Evolutionary conservation across 2,888 invertebrate genomes (phyloP).

Genomic region (Cephus spinipes): DNA sequence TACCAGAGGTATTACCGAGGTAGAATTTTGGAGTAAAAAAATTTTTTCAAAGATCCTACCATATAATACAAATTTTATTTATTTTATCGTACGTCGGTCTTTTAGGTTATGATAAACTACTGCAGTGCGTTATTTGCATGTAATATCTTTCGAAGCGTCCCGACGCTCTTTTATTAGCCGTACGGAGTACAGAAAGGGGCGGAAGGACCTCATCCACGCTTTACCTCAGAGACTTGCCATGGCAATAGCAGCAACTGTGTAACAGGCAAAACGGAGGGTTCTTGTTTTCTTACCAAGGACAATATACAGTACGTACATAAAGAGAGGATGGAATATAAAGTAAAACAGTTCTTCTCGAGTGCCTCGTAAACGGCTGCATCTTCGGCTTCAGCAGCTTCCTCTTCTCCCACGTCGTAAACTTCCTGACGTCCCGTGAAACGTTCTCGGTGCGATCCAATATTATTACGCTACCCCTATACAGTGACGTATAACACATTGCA

Average conservation of each 20-base stretch:
- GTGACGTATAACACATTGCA: constrained; percentile 33
- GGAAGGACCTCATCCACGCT: neutral
- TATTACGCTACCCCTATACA: constrained; percentile 28
- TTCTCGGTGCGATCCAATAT: constrained; percentile 37
- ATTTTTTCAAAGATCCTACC: neutral
- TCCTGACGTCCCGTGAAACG: constrained; percentile 7
- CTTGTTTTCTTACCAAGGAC: neutral
- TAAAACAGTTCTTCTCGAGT: constrained; percentile 37
- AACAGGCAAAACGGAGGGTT: neutral
- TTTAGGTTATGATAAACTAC: neutral
- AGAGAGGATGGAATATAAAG: constrained; percentile 14
- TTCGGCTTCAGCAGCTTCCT: constrained; percentile 27
- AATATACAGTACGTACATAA: neutral
- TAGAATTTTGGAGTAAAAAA: neutral
- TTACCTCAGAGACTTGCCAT: neutral
- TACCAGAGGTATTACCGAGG: neutral
- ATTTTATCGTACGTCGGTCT: neutral
- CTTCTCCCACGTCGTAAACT: constrained; percentile 51
- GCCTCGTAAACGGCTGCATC: constrained; percentile 47
- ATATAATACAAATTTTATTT: neutral
- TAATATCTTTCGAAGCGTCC: neutral
- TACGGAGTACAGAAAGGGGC: too few species aligned
- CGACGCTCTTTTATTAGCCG: neutral
- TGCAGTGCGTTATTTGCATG: neutral
- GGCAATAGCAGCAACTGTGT: neutral